phyloP scores from a whole-genome alignment of 1,140 invertebrate genomes.

The Drosophila teissieri region DNA sequence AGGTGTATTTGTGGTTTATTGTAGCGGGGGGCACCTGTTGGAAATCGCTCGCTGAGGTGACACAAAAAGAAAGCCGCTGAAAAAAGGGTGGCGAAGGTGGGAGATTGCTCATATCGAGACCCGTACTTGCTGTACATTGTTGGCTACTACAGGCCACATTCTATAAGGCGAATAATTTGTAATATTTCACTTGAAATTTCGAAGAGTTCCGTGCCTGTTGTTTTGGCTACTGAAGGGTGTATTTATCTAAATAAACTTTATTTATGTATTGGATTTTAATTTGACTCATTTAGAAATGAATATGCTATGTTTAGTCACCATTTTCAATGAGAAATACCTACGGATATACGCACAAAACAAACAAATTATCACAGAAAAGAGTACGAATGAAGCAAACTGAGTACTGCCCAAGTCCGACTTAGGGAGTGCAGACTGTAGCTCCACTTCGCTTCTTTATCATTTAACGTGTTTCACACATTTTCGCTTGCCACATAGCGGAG shows the following conservation, averaged over 20 bases:
- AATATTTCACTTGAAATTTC: no score
- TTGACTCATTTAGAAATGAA: not conserved
- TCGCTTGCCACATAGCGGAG: constrained; percentile 29
- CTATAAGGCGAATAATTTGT: not conserved
- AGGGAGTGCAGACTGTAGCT: constrained; percentile 1
- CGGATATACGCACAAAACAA: not conserved
- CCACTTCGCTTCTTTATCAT: constrained; percentile 57
- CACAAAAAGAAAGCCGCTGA: constrained; percentile 79
- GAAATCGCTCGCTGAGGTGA: constrained; percentile 64
- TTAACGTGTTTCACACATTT: constrained; percentile 73
- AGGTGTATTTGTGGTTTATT: constrained; percentile 26
- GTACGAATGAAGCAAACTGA: not conserved
- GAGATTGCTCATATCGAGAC: constrained; percentile 43
- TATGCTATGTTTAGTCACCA: not conserved
- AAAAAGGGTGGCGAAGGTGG: constrained; percentile 14
- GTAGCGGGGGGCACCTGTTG: constrained; percentile 60
- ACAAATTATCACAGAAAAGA: not conserved
- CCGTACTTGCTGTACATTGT: constrained; percentile 50
- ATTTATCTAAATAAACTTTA: no score
- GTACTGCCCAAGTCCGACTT: not conserved
- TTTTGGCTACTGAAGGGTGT: not conserved
- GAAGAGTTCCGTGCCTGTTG: no score
- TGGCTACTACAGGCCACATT: constrained; percentile 4
- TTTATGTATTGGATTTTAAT: not conserved
- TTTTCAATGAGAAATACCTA: not conserved